A percentile compares a stretch with the other conserved stretches of the same genome.
These are phyloP conservation scores for Drosophila teissieri DNA, from an alignment of 1,140 invertebrate species.

Conservation along the genomic window DNA sequence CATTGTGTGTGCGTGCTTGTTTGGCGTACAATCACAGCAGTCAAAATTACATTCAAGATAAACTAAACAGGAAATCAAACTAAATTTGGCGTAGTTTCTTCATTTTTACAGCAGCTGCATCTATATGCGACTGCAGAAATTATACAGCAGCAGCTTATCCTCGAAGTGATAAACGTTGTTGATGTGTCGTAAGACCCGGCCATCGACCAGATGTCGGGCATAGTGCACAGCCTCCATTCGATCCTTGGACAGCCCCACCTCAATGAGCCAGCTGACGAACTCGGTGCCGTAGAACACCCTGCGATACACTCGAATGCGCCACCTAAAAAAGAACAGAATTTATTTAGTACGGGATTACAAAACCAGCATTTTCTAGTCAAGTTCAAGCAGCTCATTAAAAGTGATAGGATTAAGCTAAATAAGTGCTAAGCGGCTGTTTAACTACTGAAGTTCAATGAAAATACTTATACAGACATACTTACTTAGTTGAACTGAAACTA, in stretches of 20 bases:
- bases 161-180: slow-evolving; percentile 92
- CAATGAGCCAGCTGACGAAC: slow-evolving; percentile 94
- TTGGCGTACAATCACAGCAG: slow-evolving; percentile 74
- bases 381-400: background rate
- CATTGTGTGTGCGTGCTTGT: slow-evolving; percentile 18
- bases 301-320: slow-evolving; percentile 90
- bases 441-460: background rate
- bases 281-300: slow-evolving; percentile 93
- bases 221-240: slow-evolving; percentile 92
- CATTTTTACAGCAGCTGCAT: slow-evolving; percentile 9
- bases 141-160: slow-evolving; percentile 89
- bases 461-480: background rate
- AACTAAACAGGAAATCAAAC: slow-evolving; percentile 64
- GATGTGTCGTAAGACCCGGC: slow-evolving; percentile 93
- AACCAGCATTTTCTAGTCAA: background rate
- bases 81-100: slow-evolving; percentile 77
- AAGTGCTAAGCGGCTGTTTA: background rate
- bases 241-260: slow-evolving; percentile 90
- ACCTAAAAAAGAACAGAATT: slow-evolving; percentile 79
- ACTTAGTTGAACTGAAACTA: slow-evolving; percentile 15
- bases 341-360: background rate
- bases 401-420: background rate
- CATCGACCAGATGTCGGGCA: slow-evolving; percentile 92
- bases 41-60: slow-evolving; percentile 60
- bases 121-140: slow-evolving; percentile 86